Base-by-base conservation (phyloP, 2,888 invertebrate genomes). In the Leucophenga maculata region DNA sequence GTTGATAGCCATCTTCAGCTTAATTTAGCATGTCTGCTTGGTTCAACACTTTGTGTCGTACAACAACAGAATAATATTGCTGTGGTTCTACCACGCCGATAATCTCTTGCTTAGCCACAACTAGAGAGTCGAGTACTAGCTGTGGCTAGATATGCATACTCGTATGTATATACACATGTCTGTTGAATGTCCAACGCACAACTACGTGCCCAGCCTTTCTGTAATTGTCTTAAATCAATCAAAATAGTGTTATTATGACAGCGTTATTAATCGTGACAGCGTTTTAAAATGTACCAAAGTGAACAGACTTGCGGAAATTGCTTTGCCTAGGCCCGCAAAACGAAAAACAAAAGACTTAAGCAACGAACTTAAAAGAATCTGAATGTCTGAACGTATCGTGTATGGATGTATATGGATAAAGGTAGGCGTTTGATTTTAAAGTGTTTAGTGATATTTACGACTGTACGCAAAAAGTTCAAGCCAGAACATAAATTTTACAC, bases 1-100 rank as follows among this genome's bases (percentile, higher is more conserved):
- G 80, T 80, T 80, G 80, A 80, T 80, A 80, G 83, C 83, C 80
- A 80, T 80, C 80, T 82, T 82, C 83, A 81, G 80, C 83, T 80
- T 80, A 80, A 80, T 80, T 80, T 80, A 80, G 80, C 80, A 80
- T 80, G 80, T 80, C 80, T 82, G 83, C 78, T 77, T 79, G 83
- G 80, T 76, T 82, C 80, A 80, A 80, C 80, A 80, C 80, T 80
- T 80, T 82, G 76, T 75, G 50, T 50, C 26, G 48, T 22, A 64
- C 64, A 69, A 39, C 55, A 26, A 20, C 20, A 20, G 26, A 9
- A 22, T 14, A 13, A 55, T 55, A 50, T 1, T 55, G 13, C 22
- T 55, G 26, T 26, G 55, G 55, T 22, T 26, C 6, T 18, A 20
- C 22, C 81, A 83, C 83, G 80, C 83, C 77, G 83, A 80, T 80